Evolutionary conservation across 2,113 vertebrate species (phyloP).

Genomic region (Chaetops frenatus): DNA sequence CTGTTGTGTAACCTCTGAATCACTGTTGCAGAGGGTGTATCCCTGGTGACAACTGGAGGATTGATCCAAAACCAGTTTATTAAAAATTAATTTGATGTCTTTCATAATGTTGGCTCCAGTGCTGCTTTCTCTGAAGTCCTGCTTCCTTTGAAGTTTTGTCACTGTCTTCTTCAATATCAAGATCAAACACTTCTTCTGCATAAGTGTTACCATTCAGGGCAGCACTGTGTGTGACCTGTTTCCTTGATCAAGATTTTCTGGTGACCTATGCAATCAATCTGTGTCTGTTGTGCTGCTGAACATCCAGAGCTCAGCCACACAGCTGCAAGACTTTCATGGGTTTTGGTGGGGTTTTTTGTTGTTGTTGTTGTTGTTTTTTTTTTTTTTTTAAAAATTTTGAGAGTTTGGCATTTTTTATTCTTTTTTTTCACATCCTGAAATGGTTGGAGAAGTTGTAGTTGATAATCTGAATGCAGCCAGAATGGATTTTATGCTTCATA

Average conservation of each 20-base stretch:
- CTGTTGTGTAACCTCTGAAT: not conserved
- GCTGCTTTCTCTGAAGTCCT: conserved; percentile 12
- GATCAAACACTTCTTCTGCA: not conserved
- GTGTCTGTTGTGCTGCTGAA: not conserved
- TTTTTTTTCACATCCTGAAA: not conserved
- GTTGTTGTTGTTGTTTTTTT: too few relatives aligned
- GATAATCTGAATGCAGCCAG: not conserved
- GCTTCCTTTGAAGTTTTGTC: conserved; percentile 36
- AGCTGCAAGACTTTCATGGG: not conserved
- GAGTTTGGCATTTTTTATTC: not conserved
- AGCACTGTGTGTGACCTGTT: not conserved
- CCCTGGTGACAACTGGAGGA: not conserved
- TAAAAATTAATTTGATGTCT: conserved; percentile 26
- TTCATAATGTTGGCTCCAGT: not conserved
- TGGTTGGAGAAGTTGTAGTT: not conserved
- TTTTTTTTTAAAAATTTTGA: not conserved
- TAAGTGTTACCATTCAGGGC: not conserved
- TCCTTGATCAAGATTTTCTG: not conserved
- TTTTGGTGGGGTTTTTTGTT: not conserved
- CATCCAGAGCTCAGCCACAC: not conserved
- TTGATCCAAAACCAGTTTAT: not conserved
- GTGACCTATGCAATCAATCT: not conserved
- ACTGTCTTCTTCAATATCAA: not conserved
- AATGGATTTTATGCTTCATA: not conserved
- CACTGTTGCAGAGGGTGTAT: not conserved